Evolutionary conservation across 2,888 invertebrate genomes (phyloP).

Genomic region (Eudasyphora cyanicolor): DNA sequence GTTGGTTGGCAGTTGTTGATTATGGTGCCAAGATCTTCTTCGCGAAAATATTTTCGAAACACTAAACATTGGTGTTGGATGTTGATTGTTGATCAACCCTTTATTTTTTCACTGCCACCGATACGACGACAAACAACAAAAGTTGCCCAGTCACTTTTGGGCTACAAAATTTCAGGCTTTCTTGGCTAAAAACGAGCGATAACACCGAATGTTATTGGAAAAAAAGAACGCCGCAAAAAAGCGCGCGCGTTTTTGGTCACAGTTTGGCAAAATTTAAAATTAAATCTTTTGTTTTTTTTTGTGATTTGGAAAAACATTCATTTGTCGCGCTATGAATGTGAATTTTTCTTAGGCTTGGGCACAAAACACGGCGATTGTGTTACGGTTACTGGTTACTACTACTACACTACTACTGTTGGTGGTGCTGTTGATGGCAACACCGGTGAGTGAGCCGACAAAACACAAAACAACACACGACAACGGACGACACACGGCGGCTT

Average conservation of each 20-base stretch:
- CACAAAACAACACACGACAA: conserved; percentile 48
- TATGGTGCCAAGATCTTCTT: conserved; percentile 11
- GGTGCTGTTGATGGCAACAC: conserved; percentile 1
- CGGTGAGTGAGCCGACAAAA: conserved; percentile 39
- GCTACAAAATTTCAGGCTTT: not conserved
- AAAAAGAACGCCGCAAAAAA: conserved; percentile 50
- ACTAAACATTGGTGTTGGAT: not conserved
- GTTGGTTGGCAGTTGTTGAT: not conserved
- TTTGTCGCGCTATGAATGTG: not conserved
- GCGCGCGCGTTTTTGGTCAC: conserved; percentile 66
- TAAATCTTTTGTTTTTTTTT: conserved; percentile 14
- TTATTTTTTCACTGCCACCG: not conserved
- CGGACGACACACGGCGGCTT: conserved; percentile 45
- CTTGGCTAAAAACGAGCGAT: conserved; percentile 9
- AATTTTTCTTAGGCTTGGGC: conserved; percentile 20
- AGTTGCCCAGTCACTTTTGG: not conserved
- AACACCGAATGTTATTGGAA: conserved; percentile 21
- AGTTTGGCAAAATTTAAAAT: conserved; percentile 56
- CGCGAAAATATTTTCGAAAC: conserved; percentile 23
- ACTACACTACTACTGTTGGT: too few relatives aligned
- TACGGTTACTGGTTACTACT: conserved; percentile 10
- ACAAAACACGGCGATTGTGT: not conserved
- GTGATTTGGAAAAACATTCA: not conserved
- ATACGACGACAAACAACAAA: not conserved
- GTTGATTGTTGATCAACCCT: not conserved